Base-by-base conservation (phyloP, 2,113 vertebrate genomes). In the Monopterus albus region DNA sequence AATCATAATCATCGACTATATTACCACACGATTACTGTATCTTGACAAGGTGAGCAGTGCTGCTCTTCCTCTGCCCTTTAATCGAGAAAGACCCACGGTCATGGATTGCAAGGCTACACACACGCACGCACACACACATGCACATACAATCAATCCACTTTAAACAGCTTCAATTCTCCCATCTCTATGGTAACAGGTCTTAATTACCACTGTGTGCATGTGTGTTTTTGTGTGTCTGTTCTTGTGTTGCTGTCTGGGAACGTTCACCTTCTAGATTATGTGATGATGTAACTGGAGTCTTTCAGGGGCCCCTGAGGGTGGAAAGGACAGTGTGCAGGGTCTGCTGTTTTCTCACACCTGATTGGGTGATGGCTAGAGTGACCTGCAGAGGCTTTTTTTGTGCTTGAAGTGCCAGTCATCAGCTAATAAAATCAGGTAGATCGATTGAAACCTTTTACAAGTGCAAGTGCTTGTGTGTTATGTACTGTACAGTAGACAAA, bases 131-230 rank as follows among this genome's bases (percentile, higher is more conserved):
- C 43, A n/a, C 63, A 12, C 55, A 40, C 35, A n/a, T 35, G 18
- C 61, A 23, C 53, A 40, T 17, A 53, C 53, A 55, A 65, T 83
- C 78, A 75, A 74, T 88, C 77, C 72, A 75, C 62, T 82, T 77
- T 64, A 82, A n/a, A 77, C 49, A 56, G 78, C 79, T 77, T 83
- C 81, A 78, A 67, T 82, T 79, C 59, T 66, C 75, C 69, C 36
- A 82, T 90, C 78, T 77, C 89, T 81, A 88, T 91, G 84, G 86
- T 77, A 87, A 92, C 91, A 56, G 78, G 83, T 87, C 76, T 82
- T 88, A 88, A 89, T 89, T 87, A 82, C 72, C 53, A 9, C 46
- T 57, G 40, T 50, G 38, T 23, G 28, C 50, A 35, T 39, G 43
- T 76, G 72, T 59, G 43, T 50, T 56, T 61, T 52, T 66, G 47